Evolutionary conservation across 2,888 invertebrate genomes (phyloP).

Genomic region (Apamea anceps): DNA sequence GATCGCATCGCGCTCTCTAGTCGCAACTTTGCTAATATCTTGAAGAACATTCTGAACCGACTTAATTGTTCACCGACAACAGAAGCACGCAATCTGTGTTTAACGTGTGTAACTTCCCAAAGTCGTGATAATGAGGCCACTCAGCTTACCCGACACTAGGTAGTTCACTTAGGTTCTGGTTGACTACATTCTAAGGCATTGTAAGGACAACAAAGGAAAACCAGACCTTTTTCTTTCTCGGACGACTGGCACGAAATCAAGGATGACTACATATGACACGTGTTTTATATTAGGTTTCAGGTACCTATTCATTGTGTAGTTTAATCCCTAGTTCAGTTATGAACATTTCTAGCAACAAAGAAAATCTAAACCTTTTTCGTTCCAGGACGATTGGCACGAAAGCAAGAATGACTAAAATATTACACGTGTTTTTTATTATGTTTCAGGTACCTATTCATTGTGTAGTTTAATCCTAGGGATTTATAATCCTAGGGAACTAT

Average conservation of each 20-base stretch:
- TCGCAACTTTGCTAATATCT: constrained; percentile 83
- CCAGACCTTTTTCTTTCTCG: constrained; percentile 16
- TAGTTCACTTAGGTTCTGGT: constrained; percentile 38
- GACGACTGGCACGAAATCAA: background rate
- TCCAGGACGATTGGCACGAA: background rate
- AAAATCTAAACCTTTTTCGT: constrained; percentile 17
- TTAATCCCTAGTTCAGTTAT: constrained; percentile 16
- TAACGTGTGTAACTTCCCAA: constrained; percentile 62
- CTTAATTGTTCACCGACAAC: constrained; percentile 78
- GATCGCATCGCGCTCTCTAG: constrained; percentile 76
- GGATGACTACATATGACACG: constrained; percentile 11
- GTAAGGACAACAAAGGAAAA: background rate
- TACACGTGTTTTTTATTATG: constrained; percentile 1
- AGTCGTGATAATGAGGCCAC: constrained; percentile 55
- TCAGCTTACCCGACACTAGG: constrained; percentile 44
- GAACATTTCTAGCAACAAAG: constrained; percentile 23
- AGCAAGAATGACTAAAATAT: constrained; percentile 17
- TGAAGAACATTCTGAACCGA: constrained; percentile 75
- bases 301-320: background rate
- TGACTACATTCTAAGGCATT: constrained; percentile 30
- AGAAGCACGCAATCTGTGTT: constrained; percentile 67
- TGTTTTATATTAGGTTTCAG: background rate
- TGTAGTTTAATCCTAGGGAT: background rate
- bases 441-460: background rate
- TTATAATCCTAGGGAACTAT: no score